These are phyloP conservation scores for Polypedilum pembai DNA, from an alignment of 1,140 invertebrate species.

Conservation along the genomic window DNA sequence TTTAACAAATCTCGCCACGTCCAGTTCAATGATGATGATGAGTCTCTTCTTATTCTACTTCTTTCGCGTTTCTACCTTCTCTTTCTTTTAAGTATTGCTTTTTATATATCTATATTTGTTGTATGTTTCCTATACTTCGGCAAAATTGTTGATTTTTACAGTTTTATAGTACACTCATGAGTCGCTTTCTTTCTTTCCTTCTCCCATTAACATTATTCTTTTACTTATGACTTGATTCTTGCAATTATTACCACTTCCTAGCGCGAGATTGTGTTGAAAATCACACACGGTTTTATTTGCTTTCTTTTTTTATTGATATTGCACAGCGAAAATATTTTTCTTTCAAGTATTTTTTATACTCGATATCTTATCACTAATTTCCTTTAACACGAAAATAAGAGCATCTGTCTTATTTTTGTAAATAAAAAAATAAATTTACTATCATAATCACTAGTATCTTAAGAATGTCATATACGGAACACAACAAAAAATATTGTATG, in stretches of 20 bases:
- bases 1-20: neutral
- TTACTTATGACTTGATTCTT: neutral
- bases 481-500: neutral
- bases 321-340: neutral
- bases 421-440: no score
- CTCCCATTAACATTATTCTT: slow-evolving; percentile 18
- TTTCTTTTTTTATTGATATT: neutral
- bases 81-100: neutral
- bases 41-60: neutral
- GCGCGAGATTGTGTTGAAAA: no score
- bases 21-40: slow-evolving; percentile 4
- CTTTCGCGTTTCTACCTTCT: slow-evolving; percentile 7
- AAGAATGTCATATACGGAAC: neutral
- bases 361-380: neutral
- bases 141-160: slow-evolving; percentile 16
- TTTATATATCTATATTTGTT: neutral
- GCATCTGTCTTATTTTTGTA: no score
- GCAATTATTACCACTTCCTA: neutral
- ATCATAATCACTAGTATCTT: neutral
- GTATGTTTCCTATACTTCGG: neutral
- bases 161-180: slow-evolving; percentile 12
- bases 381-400: neutral
- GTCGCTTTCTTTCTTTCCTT: neutral
- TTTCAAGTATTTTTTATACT: no score
- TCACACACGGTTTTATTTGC: neutral